Evolutionary conservation across 2,888 invertebrate genomes (phyloP).

Genomic region (Himalopsyche tibetana): DNA sequence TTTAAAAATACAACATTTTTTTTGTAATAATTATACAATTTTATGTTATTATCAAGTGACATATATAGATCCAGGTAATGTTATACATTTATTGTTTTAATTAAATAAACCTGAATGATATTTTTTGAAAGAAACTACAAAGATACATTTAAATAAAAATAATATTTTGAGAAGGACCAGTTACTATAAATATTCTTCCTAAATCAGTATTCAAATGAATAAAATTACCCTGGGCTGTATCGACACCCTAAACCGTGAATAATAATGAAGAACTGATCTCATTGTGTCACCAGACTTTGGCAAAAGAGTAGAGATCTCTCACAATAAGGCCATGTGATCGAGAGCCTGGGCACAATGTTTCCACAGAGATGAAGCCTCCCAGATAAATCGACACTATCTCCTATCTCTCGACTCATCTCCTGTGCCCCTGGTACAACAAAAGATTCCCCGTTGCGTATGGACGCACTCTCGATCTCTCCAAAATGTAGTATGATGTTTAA

Average conservation of each 20-base stretch:
- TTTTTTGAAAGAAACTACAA: too few species aligned
- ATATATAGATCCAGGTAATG: too few species aligned
- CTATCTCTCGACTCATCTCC: conserved; percentile 60
- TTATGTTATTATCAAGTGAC: too few species aligned
- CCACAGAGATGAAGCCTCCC: conserved; percentile 57
- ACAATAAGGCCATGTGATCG: conserved; percentile 48
- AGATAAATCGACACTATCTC: conserved; percentile 62
- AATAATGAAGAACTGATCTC: conserved; percentile 60
- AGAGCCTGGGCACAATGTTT: conserved; percentile 52
- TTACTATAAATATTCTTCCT: background rate
- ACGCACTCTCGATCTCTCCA: conserved; percentile 51
- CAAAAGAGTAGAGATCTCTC: conserved; percentile 35
- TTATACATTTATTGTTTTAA: too few species aligned
- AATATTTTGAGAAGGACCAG: too few species aligned
- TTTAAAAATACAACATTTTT: too few species aligned
- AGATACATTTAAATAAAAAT: too few species aligned
- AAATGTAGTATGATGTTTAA: conserved; percentile 62
- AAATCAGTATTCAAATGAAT: conserved; percentile 50
- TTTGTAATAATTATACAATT: too few species aligned
- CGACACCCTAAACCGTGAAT: conserved; percentile 60
- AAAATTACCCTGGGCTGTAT: conserved; percentile 48
- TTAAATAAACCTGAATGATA: too few species aligned
- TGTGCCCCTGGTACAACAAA: conserved; percentile 60
- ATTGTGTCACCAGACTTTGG: conserved; percentile 54
- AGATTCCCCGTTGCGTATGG: conserved; percentile 54